phyloP scores from a whole-genome alignment of 2,888 invertebrate genomes.

The Stegophylla sp. region DNA sequence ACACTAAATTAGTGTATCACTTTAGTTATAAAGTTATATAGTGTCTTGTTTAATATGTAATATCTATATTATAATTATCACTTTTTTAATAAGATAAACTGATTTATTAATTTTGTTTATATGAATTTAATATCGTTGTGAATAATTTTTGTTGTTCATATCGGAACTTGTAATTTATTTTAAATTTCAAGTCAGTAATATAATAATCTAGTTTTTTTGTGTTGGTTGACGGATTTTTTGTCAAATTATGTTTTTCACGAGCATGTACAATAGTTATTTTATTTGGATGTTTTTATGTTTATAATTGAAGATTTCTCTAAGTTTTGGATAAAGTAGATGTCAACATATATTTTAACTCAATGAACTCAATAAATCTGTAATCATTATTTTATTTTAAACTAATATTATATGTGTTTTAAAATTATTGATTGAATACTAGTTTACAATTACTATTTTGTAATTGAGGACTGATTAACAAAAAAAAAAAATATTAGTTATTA shows the following conservation, averaged over 20 bases:
- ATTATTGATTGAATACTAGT: background rate
- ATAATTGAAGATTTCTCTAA: background rate
- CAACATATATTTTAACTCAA: too few species aligned
- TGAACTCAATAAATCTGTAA: background rate
- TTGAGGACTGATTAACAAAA: slow-evolving; percentile 3
- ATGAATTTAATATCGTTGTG: background rate
- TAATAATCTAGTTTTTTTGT: background rate
- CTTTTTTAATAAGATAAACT: background rate
- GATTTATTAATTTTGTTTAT: background rate
- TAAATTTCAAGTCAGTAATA: too few species aligned
- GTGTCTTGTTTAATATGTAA: too few species aligned
- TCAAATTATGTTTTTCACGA: too few species aligned
- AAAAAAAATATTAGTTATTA: background rate
- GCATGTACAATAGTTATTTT: background rate
- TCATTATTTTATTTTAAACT: background rate
- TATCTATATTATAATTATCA: too few species aligned
- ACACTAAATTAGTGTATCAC: background rate
- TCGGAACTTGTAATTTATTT: background rate
- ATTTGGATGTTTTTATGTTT: background rate
- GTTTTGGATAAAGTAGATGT: background rate
- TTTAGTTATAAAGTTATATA: too few species aligned
- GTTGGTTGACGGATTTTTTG: background rate
- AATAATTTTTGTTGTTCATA: background rate
- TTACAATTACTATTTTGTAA: background rate
- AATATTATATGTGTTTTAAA: background rate